Evolutionary conservation across 2,888 invertebrate genomes (phyloP), one percentile per base, ranked within the genome.

Genomic region (Dione vanillae): DNA sequence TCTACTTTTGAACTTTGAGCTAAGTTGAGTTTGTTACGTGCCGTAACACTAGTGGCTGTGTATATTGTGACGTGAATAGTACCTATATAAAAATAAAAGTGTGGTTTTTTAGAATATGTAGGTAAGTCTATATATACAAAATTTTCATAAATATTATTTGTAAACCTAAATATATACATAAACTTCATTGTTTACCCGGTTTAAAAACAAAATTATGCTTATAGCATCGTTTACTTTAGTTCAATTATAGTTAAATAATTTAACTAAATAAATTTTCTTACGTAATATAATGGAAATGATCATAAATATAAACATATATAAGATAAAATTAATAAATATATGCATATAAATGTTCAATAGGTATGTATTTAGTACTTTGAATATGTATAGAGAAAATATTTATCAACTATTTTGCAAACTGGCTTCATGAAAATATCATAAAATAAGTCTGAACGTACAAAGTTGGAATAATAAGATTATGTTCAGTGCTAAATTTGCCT

Each of bases 1-100:
- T 81, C 59, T 80, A 83, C 77, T 83, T 80, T 73, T 68, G 69
- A 70, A 75, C 72, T 70, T 62, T 47, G 72, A 66, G 20, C 37
- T 54, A 67, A 73, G 72, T 71, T 74, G 65, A 76, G 69, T 72
- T 72, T 61, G 74, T 71, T 66, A 47, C 72, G 65, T 58, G 71
- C 62, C 66, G 74, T 75, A 75, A 77, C 64, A 75, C 75, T 56
- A 74, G 76, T 70, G 65, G 75, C 72, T 71, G 64, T 70, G 74
- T 76, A 27, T 45, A 16, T 27, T n/a, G 61, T 61, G 27, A 45
- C 10, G 2, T 16, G 27, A 16, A n/a, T n/a, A n/a, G n/a, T n/a
- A n/a, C n/a, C n/a, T n/a, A n/a, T n/a, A n/a, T n/a, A n/a, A n/a
- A n/a, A n/a, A n/a, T n/a, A n/a, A n/a, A n/a, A n/a, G n/a, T n/a